Evolutionary conservation across 35 echinoderm and acorn worm genomes (phyloP).

Genomic region (Apostichopus japonicus): DNA sequence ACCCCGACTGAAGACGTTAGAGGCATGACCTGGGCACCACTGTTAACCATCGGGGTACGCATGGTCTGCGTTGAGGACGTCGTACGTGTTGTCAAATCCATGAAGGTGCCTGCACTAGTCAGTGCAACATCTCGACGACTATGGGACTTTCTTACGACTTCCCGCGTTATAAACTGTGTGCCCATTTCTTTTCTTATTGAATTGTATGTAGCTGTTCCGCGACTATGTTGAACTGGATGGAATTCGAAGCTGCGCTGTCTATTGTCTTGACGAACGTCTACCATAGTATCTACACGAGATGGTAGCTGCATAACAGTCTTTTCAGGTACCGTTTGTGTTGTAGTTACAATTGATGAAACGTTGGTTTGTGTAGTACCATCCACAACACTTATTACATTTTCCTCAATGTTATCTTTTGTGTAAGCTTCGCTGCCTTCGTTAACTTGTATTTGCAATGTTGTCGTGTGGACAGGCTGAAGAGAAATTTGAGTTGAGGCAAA

Average conservation of each 20-base stretch:
- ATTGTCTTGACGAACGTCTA: background rate
- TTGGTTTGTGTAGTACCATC: slow-evolving; percentile 38
- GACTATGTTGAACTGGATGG: slow-evolving; percentile 13
- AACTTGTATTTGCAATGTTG: slow-evolving; percentile 44
- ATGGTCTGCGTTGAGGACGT: slow-evolving; percentile 15
- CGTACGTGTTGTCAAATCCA: slow-evolving; percentile 6
- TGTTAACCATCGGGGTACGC: background rate
- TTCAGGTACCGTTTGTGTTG: slow-evolving; percentile 8
- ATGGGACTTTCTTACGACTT: slow-evolving; percentile 20
- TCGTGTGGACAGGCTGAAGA: slow-evolving; percentile 21
- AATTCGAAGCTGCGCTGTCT: background rate
- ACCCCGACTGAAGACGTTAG: slow-evolving; percentile 24
- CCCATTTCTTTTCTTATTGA: slow-evolving; percentile 19
- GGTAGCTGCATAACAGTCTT: background rate
- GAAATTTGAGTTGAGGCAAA: slow-evolving; percentile 32
- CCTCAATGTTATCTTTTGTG: background rate
- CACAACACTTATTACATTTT: background rate
- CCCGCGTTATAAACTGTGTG: slow-evolving; percentile 38
- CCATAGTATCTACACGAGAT: background rate
- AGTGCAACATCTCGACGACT: slow-evolving; percentile 16
- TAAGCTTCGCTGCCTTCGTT: background rate
- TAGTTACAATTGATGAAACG: background rate
- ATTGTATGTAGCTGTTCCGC: slow-evolving; percentile 25
- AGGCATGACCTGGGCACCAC: slow-evolving; percentile 18
- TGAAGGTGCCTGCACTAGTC: slow-evolving; percentile 22